phyloP scores from a whole-genome alignment of 2,888 invertebrate species.

The Agonopterix arenella region DNA sequence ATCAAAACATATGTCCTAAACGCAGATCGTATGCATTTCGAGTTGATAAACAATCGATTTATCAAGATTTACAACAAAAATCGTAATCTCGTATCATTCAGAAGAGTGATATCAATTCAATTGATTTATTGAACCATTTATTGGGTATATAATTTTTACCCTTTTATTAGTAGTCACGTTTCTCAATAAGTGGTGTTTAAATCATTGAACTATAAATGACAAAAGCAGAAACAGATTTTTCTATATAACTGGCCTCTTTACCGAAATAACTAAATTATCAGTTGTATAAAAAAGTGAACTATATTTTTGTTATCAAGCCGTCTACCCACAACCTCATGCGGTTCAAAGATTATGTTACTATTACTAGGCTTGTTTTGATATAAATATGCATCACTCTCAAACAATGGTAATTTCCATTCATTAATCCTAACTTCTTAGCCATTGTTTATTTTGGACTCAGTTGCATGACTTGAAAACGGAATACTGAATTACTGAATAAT shows the following conservation, averaged over 20 bases:
- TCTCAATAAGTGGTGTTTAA: too few species aligned
- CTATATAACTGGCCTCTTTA: too few species aligned
- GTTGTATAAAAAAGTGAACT: neutral
- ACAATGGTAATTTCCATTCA: conserved; percentile 9
- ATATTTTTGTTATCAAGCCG: conserved; percentile 2
- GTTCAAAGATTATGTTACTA: conserved; percentile 11
- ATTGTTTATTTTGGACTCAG: conserved; percentile 1
- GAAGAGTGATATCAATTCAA: too few species aligned
- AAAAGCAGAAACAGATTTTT: too few species aligned
- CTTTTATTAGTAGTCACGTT: too few species aligned
- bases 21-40: neutral
- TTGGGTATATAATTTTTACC: too few species aligned
- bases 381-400: conserved; percentile 9
- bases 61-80: neutral
- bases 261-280: too few species aligned
- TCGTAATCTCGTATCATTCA: too few species aligned
- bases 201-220: too few species aligned
- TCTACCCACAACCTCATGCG: neutral
- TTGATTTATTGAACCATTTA: too few species aligned
- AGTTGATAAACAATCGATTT: neutral
- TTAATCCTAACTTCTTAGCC: neutral
- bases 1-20: neutral
- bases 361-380: conserved; percentile 10
- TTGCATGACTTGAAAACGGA: conserved; percentile 11
- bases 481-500: too few species aligned